Base-by-base conservation (phyloP, 2,113 vertebrate species). In the Percina caprodes region DNA sequence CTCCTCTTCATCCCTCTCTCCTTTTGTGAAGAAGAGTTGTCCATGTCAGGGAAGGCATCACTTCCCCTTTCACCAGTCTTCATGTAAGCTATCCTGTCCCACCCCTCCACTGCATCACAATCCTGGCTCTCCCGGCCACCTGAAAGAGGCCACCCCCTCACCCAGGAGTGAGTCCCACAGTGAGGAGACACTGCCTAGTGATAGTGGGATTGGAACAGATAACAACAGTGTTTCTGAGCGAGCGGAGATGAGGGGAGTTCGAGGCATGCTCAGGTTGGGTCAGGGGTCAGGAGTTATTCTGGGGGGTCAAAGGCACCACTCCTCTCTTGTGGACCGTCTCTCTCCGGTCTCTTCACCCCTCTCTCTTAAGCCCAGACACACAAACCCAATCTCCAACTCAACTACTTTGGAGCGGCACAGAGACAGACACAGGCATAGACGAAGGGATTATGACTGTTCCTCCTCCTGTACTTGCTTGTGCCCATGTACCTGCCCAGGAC, bases 121-220 rank as follows among this genome's bases (percentile, higher is more conserved):
- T 15, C 84, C 90, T 23, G 91, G 88, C 66, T 92, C 90, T 30
- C 92, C 92, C 1, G 94, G 96, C 0, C 96, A 96, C 89, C 78
- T 97, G 85, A 99, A 98, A 55, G 97, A 98, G 86, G 96, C 97
- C 82, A 97, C 96, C 0, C 96, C 97, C 0, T 99, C 97, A 2
- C 97, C 97, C 0, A 95, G 97, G 10, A 98, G 97, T 6, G 97
- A 98, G 56, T 97, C 97, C 1, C 97, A 97, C 90, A 98, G 96
- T 18, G 97, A 99, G 0, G 96, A 98, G 93, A 97, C 97, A 0
- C 92, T 98, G 52, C 97, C 97, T 24, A 98, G 97, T 0, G 97
- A 98, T 76, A 98, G 97, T 0, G 97, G 97, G 0, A 98, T 99
- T 0, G 98, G 97, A 6, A 97, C 97, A 0, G 97, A 99, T 74